A percentile compares a stretch with the other conserved stretches of the same genome.
Conservation (phyloP, 2,888 invertebrate species). For the Ctena decussata region DNA sequence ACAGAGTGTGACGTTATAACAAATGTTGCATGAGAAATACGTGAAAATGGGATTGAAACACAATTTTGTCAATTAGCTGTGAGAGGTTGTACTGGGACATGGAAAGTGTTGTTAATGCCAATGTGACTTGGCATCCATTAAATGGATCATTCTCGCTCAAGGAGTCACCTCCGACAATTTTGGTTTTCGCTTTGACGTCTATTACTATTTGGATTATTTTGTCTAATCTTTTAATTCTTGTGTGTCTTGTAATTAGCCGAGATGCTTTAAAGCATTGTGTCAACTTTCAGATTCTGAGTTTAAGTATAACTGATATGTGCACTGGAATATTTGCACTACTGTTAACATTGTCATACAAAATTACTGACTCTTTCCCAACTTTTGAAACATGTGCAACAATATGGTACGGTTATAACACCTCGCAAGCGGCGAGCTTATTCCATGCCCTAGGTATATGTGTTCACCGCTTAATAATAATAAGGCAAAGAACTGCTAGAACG, state of each 20-base stretch:
- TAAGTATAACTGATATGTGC: neutral
- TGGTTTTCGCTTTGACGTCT: neutral
- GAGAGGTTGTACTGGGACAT: too few species aligned
- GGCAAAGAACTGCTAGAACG: too few species aligned
- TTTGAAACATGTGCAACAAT: neutral
- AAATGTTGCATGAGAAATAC: too few species aligned
- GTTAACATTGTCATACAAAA: neutral
- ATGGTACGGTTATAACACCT: neutral
- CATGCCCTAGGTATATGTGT: neutral
- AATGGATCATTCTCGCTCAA: too few species aligned
- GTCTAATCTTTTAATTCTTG: neutral
- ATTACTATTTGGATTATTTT: neutral
- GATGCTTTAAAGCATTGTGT: neutral
- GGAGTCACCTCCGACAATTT: too few species aligned
- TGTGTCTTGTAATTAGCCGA: neutral
- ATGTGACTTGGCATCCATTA: too few species aligned
- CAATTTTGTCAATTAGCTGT: too few species aligned
- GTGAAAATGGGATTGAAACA: too few species aligned
- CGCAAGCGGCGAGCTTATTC: neutral
- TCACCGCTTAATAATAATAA: neutral
- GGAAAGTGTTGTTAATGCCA: too few species aligned
- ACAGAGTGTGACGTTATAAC: too few species aligned
- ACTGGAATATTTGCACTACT: neutral
- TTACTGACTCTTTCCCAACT: neutral
- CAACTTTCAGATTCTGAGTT: neutral